Evolutionary conservation across 2,113 vertebrate genomes (phyloP).

Genomic region (Phaethornis superciliosus): DNA sequence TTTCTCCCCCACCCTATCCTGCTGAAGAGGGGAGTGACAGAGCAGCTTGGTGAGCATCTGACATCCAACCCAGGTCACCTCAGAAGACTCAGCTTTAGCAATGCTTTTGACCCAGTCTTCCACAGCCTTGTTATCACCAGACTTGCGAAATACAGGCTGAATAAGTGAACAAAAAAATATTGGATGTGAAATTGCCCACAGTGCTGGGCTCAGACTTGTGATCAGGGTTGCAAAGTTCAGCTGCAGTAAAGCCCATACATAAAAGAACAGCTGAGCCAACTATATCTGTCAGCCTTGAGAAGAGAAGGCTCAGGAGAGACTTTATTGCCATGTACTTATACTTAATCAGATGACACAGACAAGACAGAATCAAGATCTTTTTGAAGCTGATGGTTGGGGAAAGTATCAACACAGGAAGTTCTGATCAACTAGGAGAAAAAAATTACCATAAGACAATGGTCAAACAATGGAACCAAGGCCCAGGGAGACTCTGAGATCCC

Average conservation of each 20-base stretch:
- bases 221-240: background rate
- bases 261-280: background rate
- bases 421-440: background rate
- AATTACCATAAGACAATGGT: background rate
- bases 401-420: background rate
- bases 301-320: background rate
- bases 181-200: background rate
- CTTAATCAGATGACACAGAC: background rate
- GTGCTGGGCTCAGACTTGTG: background rate
- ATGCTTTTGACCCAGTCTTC: background rate
- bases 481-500: background rate
- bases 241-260: background rate
- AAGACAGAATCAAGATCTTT: background rate
- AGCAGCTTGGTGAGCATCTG: too few species aligned
- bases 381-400: background rate
- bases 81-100: background rate
- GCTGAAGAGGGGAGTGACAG: too few species aligned
- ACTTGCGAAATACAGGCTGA: background rate
- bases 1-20: too few species aligned
- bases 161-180: background rate
- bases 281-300: background rate
- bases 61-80: too few species aligned
- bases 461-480: background rate
- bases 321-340: background rate
- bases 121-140: background rate